These are phyloP conservation scores for Coranthus polyacanthus DNA, from an alignment of 2,797 vertebrate species.

Conservation along the genomic window DNA sequence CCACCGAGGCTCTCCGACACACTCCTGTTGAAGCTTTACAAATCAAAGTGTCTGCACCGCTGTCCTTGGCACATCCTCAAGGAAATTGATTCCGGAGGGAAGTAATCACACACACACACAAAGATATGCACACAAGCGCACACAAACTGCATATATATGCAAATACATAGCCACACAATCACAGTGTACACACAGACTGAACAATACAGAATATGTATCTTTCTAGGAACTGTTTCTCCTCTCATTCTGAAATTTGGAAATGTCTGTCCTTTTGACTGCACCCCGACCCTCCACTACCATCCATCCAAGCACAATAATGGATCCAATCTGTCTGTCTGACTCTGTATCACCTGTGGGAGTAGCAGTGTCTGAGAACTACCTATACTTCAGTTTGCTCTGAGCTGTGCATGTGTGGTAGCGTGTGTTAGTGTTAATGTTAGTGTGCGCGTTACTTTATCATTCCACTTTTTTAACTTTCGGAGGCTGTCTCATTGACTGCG, in stretches of 20 bases:
- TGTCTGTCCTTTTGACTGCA: constrained; percentile 22
- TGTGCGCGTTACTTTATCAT: not conserved
- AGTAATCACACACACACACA: constrained; percentile 14
- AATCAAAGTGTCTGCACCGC: constrained; percentile 57
- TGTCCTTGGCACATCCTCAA: constrained; percentile 56
- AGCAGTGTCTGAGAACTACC: constrained; percentile 13
- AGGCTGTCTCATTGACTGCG: constrained; percentile 3
- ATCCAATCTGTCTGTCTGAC: constrained; percentile 42
- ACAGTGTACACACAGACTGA: not conserved
- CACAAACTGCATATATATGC: constrained; percentile 24
- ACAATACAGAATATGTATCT: constrained; percentile 10
- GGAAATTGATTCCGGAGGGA: constrained; percentile 52
- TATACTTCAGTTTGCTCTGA: constrained; percentile 17
- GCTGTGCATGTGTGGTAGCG: not conserved
- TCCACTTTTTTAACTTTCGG: not conserved
- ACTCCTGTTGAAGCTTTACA: constrained; percentile 46
- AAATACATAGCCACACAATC: constrained; percentile 21
- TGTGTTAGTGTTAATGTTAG: not conserved
- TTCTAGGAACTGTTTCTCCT: constrained; percentile 16
- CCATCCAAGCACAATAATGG: constrained; percentile 29
- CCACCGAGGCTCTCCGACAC: constrained; percentile 19
- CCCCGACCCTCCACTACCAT: not conserved
- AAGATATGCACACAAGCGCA: constrained; percentile 9
- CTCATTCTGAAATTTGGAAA: constrained; percentile 39
- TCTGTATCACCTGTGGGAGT: constrained; percentile 24